These are phyloP conservation scores for Sebastes reedi DNA, from an alignment of 2,797 vertebrate species.

Conservation along the genomic window DNA sequence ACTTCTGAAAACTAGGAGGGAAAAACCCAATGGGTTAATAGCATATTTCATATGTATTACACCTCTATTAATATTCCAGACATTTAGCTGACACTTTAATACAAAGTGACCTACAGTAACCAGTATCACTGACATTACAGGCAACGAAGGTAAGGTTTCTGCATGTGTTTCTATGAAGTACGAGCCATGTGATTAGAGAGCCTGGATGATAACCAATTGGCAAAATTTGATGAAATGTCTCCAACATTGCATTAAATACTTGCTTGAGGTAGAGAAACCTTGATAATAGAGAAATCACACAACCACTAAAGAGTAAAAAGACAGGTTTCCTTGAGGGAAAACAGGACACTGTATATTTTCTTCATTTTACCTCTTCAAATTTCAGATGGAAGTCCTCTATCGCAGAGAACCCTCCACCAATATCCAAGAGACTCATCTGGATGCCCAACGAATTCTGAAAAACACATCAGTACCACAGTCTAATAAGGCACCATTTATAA, in stretches of 20 bases:
- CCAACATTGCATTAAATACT: neutral
- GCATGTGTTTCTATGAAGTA: neutral
- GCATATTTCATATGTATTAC: no score
- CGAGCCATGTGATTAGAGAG: neutral
- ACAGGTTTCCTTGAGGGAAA: no score
- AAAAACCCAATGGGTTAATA: no score
- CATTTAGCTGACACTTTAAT: neutral
- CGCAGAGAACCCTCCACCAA: slow-evolving; percentile 81
- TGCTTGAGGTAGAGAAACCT: neutral
- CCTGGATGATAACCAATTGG: neutral
- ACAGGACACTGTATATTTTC: no score
- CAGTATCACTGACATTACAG: neutral
- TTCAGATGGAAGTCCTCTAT: slow-evolving; percentile 58
- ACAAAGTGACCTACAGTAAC: neutral
- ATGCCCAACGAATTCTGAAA: slow-evolving; percentile 71
- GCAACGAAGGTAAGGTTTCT: neutral
- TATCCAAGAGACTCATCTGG: slow-evolving; percentile 81
- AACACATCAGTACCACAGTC: neutral
- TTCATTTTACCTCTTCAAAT: slow-evolving; percentile 81
- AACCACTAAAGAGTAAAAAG: neutral
- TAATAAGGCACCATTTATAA: no score
- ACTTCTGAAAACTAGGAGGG: slow-evolving; percentile 64
- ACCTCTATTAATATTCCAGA: no score
- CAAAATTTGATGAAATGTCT: neutral
- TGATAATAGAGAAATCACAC: neutral